phyloP scores from a whole-genome alignment of 2,113 vertebrate species.

The Aepyceros melampus region DNA sequence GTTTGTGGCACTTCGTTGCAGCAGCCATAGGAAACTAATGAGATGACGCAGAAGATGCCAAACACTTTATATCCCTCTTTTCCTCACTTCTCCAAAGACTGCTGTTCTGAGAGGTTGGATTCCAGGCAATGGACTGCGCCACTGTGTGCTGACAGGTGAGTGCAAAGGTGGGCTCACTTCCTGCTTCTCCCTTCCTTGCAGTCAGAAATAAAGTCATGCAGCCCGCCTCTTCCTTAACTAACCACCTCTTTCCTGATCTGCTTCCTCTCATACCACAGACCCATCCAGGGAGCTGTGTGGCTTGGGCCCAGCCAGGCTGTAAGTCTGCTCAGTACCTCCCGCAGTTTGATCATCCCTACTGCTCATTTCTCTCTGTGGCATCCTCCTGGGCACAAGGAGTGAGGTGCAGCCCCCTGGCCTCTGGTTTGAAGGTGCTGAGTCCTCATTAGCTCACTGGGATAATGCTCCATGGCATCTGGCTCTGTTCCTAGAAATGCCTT shows the following conservation, averaged over 20 bases:
- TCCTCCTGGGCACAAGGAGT: neutral
- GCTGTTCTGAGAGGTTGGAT: neutral
- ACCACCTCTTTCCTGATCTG: neutral
- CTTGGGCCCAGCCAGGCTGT: neutral
- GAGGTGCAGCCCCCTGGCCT: neutral
- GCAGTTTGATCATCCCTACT: no score
- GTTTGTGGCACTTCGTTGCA: neutral
- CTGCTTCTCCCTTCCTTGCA: neutral
- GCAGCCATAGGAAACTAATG: no score
- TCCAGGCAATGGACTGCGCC: neutral
- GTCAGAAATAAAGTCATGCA: neutral
- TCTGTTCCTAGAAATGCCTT: neutral
- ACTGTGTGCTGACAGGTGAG: neutral
- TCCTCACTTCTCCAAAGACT: neutral
- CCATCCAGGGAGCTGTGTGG: fast-evolving
- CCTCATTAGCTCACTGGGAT: neutral
- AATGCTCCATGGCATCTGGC: no score
- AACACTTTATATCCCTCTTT: neutral
- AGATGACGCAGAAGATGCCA: neutral
- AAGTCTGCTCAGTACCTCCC: neutral
- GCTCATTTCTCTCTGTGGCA: neutral
- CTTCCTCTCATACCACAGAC: neutral
- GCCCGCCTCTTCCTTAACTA: neutral
- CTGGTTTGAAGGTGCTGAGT: neutral
- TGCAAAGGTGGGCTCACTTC: neutral